Evolutionary conservation across 2,888 invertebrate genomes (phyloP), one percentile per base, ranked within the genome.

Genomic region (Lycaena phlaeas): DNA sequence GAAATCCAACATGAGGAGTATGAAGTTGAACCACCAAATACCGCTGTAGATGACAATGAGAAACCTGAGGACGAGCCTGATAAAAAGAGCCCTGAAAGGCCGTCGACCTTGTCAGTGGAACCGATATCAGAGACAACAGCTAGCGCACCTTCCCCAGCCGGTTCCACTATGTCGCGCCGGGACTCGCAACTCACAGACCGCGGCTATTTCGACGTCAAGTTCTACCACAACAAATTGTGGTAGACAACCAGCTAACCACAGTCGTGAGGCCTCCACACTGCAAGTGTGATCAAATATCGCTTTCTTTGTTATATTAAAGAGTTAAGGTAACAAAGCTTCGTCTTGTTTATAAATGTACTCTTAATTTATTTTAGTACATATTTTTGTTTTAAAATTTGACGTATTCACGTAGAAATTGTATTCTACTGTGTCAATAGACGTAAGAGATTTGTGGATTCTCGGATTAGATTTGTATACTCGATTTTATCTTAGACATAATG

Each of bases 151-250:
- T 52, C 57, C 2, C 56, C 65, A 4, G 61, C 57, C 9, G 59
- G 58, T 10, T 56, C 56, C 1, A 43, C 53, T 0, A 17, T 41
- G 1, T 50, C 59, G 2, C 68, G 67, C 18, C 68, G 69, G 22
- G 68, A 48, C 48, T 65, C 84, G 5, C 87, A 87, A 36, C 70
- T 85, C 44, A 90, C 90, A 12, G 88, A 88, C 36, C 87, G 88
- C 57, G 91, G 90, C 29, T 91, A 87, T 67, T 87, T 92, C 54
- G 92, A 92, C 73, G 84, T 92, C 29, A 92, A 92, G 64, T 92
- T 91, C 72, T 91, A 90, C 68, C 92, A 92, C 70, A 92, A 90
- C 57, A 90, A 89, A 54, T 81, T 92, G 55, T 92, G 92, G 92
- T 92, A 90, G 44, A 45, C 31, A 11, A 40, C 40, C 40, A 43